Conservation (phyloP, 2,888 invertebrate species). For the Petrolisthes manimaculis region DNA sequence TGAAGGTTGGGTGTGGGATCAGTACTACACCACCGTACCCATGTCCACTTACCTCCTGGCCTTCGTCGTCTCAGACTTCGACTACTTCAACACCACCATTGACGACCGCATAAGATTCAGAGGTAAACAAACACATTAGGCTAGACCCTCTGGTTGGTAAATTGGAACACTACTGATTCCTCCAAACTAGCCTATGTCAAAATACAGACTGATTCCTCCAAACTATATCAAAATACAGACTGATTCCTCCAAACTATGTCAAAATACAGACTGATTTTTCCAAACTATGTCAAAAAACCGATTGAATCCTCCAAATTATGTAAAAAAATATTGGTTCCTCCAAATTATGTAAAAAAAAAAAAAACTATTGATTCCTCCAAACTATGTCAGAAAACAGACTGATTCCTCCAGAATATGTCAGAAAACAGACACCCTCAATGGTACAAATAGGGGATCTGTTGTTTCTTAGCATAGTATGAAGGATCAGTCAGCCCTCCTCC, state of each 20-base stretch:
- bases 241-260: too few species aligned
- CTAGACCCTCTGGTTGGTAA: background rate
- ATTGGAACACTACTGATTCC: too few species aligned
- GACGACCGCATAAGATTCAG: constrained; percentile 46
- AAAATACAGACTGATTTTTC: background rate
- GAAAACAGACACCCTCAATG: too few species aligned
- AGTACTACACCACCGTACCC: constrained; percentile 72
- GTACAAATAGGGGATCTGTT: too few species aligned
- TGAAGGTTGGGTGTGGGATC: constrained; percentile 64
- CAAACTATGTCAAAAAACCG: background rate
- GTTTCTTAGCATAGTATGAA: background rate
- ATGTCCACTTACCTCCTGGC: constrained; percentile 95
- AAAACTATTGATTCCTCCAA: too few species aligned
- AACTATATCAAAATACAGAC: background rate
- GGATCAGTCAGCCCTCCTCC: too few species aligned
- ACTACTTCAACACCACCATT: constrained; percentile 67
- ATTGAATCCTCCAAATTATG: background rate
- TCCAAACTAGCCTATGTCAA: too few species aligned
- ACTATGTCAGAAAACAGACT: too few species aligned
- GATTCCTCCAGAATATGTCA: too few species aligned
- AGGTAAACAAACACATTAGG: constrained; percentile 35
- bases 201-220: background rate
- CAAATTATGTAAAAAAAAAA: too few species aligned
- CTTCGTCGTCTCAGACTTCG: constrained; percentile 83
- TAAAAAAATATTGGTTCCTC: background rate